A percentile compares a stretch with the other conserved stretches of the same genome.
Conservation (phyloP, 2,888 invertebrate genomes). For the Agriopis aurantiaria region DNA sequence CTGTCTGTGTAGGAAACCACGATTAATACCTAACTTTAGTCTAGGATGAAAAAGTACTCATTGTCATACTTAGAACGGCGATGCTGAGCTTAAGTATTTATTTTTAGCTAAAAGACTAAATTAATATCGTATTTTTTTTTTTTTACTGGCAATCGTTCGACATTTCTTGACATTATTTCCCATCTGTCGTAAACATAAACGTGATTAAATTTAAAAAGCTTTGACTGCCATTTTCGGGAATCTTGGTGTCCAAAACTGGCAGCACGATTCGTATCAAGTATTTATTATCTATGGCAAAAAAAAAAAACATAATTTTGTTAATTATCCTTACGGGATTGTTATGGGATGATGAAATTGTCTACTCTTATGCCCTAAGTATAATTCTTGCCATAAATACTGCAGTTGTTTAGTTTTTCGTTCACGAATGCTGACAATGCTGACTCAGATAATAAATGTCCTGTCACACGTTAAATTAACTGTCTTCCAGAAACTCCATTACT, state of each 20-base stretch:
- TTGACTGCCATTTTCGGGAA: no score
- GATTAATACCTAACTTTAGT: constrained; percentile 15
- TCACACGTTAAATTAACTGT: constrained; percentile 23
- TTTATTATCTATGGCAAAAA: not conserved
- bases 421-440: constrained; percentile 11
- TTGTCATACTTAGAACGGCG: not conserved
- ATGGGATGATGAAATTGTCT: no score
- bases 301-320: no score
- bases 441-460: constrained; percentile 27
- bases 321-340: no score
- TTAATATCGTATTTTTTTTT: not conserved
- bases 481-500: constrained; percentile 18
- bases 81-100: not conserved
- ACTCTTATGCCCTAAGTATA: no score
- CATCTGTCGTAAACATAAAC: no score
- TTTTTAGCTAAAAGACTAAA: not conserved
- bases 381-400: not conserved
- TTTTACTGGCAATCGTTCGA: no score
- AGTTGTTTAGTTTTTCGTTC: not conserved
- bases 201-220: no score
- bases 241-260: not conserved
- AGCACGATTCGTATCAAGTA: not conserved
- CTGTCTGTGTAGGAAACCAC: constrained; percentile 24
- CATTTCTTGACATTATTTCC: no score
- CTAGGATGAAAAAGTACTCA: constrained; percentile 7